A percentile compares a stretch with the other conserved stretches of the same genome.
Evolutionary conservation across 2,888 invertebrate genomes (phyloP).

Genomic region (Odontomyia ornata): DNA sequence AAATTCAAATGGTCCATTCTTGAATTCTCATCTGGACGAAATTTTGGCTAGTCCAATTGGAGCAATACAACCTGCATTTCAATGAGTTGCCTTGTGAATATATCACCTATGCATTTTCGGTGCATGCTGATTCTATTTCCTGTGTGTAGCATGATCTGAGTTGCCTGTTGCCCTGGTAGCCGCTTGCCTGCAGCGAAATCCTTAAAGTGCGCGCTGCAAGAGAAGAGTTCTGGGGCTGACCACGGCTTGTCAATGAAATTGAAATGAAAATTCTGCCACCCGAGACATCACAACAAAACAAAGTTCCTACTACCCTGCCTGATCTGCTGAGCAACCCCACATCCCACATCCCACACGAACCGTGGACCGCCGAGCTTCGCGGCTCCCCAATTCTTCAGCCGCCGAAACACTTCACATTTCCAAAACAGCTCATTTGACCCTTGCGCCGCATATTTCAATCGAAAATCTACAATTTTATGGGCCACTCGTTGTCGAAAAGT

Average conservation of each 20-base stretch:
- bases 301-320: background rate
- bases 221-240: no score
- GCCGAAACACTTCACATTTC: constrained; percentile 23
- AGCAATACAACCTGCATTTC: background rate
- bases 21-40: constrained; percentile 30
- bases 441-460: constrained; percentile 31
- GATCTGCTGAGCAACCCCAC: background rate
- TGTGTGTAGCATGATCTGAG: constrained; percentile 20
- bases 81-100: constrained; percentile 23
- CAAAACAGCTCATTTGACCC: constrained; percentile 38
- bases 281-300: constrained; percentile 11
- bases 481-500: constrained; percentile 18
- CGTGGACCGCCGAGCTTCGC: background rate
- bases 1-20: constrained; percentile 16
- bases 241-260: constrained; percentile 34
- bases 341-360: constrained; percentile 18
- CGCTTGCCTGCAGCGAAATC: constrained; percentile 28
- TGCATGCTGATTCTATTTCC: constrained; percentile 43
- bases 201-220: background rate
- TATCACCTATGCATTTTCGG: constrained; percentile 37
- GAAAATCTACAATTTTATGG: constrained; percentile 38
- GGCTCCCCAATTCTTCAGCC: background rate
- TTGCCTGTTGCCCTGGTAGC: constrained; percentile 6
- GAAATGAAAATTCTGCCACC: constrained; percentile 33
- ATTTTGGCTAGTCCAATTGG: constrained; percentile 6